Percentiles rank a stretch among this genome's conserved stretches.
These are phyloP conservation scores for Acestrorhynchus altus DNA, from an alignment of 2,797 vertebrate species.

Conservation along the genomic window DNA sequence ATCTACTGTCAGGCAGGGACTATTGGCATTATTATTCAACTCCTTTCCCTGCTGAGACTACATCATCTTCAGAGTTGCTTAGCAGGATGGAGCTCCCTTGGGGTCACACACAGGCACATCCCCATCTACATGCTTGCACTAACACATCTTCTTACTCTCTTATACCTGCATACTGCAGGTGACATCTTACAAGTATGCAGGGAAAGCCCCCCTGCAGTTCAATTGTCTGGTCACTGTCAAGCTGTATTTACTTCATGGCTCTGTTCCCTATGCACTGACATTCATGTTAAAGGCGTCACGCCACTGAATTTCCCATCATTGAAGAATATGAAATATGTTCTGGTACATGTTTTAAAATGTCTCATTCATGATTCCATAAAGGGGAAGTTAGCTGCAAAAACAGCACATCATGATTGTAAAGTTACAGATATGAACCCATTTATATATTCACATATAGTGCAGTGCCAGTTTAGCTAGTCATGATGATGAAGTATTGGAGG, in stretches of 20 bases:
- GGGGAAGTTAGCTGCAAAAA: not conserved
- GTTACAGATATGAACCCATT: not conserved
- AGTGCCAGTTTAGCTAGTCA: too few species aligned
- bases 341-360: not conserved
- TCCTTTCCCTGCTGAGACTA: constrained; percentile 1
- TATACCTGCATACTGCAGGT: constrained; percentile 17
- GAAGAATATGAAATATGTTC: not conserved
- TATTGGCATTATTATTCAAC: constrained; percentile 6
- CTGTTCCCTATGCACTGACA: constrained; percentile 11
- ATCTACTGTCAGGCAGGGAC: constrained; percentile 10
- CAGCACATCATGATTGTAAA: not conserved
- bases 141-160: not conserved
- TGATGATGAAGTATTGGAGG: too few species aligned
- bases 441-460: too few species aligned
- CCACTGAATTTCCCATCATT: not conserved
- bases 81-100: constrained; percentile 14
- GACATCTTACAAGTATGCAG: constrained; percentile 23
- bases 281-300: constrained; percentile 20
- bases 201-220: constrained; percentile 29
- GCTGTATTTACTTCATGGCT: constrained; percentile 5
- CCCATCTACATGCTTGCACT: not conserved
- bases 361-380: too few species aligned
- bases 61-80: constrained; percentile 31
- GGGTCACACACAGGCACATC: constrained; percentile 23
- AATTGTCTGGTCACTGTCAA: constrained; percentile 16